Base-by-base conservation (phyloP, 2,888 invertebrate species). In the Chelonus formosanus region DNA sequence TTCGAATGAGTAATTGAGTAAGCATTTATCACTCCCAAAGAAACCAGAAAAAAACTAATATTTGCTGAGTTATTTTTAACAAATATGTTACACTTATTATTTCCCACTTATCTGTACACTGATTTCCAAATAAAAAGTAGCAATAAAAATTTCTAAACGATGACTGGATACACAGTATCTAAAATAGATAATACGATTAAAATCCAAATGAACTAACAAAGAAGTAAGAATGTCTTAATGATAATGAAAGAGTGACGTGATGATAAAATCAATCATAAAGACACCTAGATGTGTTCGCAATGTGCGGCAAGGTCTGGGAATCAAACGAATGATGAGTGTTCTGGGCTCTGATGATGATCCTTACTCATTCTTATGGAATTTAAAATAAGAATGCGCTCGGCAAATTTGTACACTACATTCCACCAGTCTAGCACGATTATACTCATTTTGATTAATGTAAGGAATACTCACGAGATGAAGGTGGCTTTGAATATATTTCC, bases 391-490 rank as follows among this genome's bases (percentile, higher is more conserved):
- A 74, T 71, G 70, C 70, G 67, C 70, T 71, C 71, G 67, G 72
- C 73, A 71, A 76, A 76, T 75, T 75, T 72, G 72, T 73, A 68
- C 65, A 68, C 53, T 62, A 68, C 70, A 72, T 75, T 70, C 71
- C 63, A 59, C 58, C 47, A 50, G 68, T 67, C 64, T 53, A 58
- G 31, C 48, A 64, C 57, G 52, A 55, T 48, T 61, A 48, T 67
- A n/a, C 58, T 34, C 67, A 35, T 63, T 56, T 68, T 73, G 75
- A 74, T 74, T 75, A 73, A 75, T 75, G 71, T 54, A 59, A 56
- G 64, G 68, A 69, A 71, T 63, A 67, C 68, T 59, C 40, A 48
- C 10, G 20, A 48, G 48, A 48, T 20, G 20, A 20, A 20, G 20
- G 20, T 20, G 20, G 20, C 48, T 31, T 48, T 10, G 48, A 10